Evolutionary conservation across 2,113 vertebrate species (phyloP).

Genomic region (Brachionichthys hirsutus): DNA sequence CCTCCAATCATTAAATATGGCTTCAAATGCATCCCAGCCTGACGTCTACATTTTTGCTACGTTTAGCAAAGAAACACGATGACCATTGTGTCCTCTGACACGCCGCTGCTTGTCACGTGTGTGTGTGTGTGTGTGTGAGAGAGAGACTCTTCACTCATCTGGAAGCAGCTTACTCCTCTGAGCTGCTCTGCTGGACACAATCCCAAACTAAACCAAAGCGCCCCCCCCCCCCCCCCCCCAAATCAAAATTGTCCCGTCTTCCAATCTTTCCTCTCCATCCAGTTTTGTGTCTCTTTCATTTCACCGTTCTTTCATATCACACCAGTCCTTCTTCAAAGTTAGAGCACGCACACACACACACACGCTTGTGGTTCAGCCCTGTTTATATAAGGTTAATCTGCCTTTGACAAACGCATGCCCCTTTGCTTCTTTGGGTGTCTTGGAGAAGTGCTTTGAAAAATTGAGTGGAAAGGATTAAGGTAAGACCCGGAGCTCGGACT

Average conservation of each 20-base stretch:
- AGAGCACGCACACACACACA: slow-evolving; percentile 31
- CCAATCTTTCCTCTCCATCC: slow-evolving; percentile 52
- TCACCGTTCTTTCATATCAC: slow-evolving; percentile 44
- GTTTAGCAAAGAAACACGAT: slow-evolving; percentile 11
- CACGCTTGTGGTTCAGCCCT: slow-evolving; percentile 35
- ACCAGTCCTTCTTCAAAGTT: slow-evolving; percentile 49
- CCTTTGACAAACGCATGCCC: slow-evolving; percentile 65
- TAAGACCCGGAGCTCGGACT: slow-evolving; percentile 64
- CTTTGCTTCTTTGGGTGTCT: slow-evolving; percentile 55
- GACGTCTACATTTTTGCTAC: slow-evolving; percentile 3
- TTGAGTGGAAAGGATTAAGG: slow-evolving; percentile 70
- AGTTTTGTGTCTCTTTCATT: slow-evolving; percentile 51
- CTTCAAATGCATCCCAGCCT: too few relatives aligned
- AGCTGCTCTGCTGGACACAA: slow-evolving; percentile 62
- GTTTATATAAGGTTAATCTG: slow-evolving; percentile 72
- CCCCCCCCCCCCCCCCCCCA: slow-evolving; percentile 18
- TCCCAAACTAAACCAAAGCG: slow-evolving; percentile 58
- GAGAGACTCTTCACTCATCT: slow-evolving; percentile 58
- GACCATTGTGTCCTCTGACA: too few relatives aligned
- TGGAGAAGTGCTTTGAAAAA: slow-evolving; percentile 63
- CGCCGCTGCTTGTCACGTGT: slow-evolving; percentile 16
- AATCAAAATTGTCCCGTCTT: slow-evolving; percentile 56
- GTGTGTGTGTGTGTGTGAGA: slow-evolving; percentile 17
- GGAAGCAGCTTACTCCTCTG: slow-evolving; percentile 70
- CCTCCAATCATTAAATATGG: too few relatives aligned